phyloP scores from a whole-genome alignment of 2,113 vertebrate species.

The Ancistrus triradiatus region DNA sequence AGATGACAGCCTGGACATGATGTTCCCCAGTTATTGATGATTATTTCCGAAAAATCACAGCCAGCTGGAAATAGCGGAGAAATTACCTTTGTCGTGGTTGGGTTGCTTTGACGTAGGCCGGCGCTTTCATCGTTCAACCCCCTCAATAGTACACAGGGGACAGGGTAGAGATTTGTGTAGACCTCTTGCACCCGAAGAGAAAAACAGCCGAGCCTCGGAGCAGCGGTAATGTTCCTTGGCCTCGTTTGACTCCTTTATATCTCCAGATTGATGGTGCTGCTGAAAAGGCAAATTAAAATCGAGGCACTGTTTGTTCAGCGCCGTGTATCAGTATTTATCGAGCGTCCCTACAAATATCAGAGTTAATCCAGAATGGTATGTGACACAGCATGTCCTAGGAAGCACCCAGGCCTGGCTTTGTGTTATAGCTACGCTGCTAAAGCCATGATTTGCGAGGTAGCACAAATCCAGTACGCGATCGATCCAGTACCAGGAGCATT shows the following conservation, averaged over 20 bases:
- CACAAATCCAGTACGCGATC: not conserved
- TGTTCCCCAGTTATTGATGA: too few relatives aligned
- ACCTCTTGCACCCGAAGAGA: too few relatives aligned
- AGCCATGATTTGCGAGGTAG: not conserved
- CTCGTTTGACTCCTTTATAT: not conserved
- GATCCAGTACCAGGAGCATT: not conserved
- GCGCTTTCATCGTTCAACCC: too few relatives aligned
- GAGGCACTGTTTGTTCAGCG: slow-evolving; percentile 25
- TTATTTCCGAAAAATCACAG: too few relatives aligned
- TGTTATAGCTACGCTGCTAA: not conserved
- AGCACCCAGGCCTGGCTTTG: not conserved
- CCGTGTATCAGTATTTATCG: slow-evolving; percentile 50
- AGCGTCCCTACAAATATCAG: slow-evolving; percentile 62
- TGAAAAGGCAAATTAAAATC: slow-evolving; percentile 40
- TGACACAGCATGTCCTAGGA: slow-evolving; percentile 18
- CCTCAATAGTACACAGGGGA: too few relatives aligned
- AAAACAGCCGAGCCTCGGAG: too few relatives aligned
- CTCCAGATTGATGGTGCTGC: not conserved
- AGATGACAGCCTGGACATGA: too few relatives aligned
- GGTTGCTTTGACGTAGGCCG: too few relatives aligned
- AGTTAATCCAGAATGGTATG: slow-evolving; percentile 47
- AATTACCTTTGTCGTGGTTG: too few relatives aligned
- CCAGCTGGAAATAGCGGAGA: too few relatives aligned
- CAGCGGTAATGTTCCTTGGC: too few relatives aligned
- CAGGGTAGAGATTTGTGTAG: too few relatives aligned